These are phyloP conservation scores for Caretta caretta DNA, from an alignment of 2,113 vertebrate genomes.

Conservation along the genomic window DNA sequence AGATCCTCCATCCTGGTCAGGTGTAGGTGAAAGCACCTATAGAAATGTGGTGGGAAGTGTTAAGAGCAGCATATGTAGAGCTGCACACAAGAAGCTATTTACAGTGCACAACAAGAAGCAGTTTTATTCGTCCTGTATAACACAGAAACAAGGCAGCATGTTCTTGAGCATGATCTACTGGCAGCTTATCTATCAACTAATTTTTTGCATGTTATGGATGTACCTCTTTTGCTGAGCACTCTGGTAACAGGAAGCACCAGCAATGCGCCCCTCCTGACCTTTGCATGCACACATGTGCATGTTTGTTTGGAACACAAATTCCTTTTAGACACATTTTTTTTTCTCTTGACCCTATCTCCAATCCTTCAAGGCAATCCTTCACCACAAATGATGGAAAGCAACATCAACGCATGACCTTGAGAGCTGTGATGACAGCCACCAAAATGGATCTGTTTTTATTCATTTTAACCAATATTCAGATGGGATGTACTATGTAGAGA, in stretches of 20 bases:
- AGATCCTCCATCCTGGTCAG: neutral
- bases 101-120: accelerated
- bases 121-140: neutral
- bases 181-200: neutral
- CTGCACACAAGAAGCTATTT: neutral
- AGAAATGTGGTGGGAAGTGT: neutral
- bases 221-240: neutral
- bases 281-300: accelerated
- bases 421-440: neutral
- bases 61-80: neutral
- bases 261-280: accelerated
- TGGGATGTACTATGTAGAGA: neutral
- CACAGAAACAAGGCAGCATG: neutral
- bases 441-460: neutral
- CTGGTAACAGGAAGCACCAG: accelerated
- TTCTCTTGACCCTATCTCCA: neutral
- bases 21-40: neutral
- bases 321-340: neutral
- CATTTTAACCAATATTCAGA: neutral
- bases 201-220: accelerated
- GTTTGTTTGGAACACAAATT: neutral
- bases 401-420: neutral
- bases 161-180: neutral
- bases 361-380: neutral
- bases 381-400: neutral